Percentiles rank a stretch among this genome's conserved stretches.
phyloP scores from a whole-genome alignment of 2,888 invertebrate genomes.

The Coelinius sp. region DNA sequence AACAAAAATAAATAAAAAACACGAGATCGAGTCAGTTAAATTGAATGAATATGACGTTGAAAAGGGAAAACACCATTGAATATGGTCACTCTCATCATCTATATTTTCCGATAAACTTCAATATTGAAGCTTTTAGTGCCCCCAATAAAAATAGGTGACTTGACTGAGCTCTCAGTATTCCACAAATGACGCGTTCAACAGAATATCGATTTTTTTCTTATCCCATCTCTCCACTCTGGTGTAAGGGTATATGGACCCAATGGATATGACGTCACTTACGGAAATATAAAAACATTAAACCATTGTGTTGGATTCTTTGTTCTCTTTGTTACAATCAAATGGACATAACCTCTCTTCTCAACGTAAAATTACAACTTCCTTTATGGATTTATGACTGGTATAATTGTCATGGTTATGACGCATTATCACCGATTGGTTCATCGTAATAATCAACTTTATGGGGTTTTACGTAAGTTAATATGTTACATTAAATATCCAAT shows the following conservation, averaged over 20 bases:
- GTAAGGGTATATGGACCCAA: not conserved
- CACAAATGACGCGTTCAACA: not conserved
- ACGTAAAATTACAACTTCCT: constrained; percentile 2
- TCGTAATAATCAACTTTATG: not conserved
- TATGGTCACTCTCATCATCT: not conserved
- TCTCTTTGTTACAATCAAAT: not conserved
- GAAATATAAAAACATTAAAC: not conserved
- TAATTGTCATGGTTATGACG: not conserved
- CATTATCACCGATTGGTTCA: not conserved
- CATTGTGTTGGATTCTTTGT: not conserved
- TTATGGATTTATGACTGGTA: not conserved
- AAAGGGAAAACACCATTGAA: constrained; percentile 16
- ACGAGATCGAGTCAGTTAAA: not conserved
- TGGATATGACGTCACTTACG: not conserved
- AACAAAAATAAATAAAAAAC: too few species aligned
- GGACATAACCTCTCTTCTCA: not conserved
- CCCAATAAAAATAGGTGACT: constrained; percentile 14
- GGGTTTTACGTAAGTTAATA: not conserved
- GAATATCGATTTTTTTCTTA: constrained; percentile 38
- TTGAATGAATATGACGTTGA: not conserved
- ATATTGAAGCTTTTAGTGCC: constrained; percentile 21
- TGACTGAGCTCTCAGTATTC: not conserved
- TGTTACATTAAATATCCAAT: not conserved
- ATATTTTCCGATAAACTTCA: constrained; percentile 11
- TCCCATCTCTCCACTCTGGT: not conserved